Base-by-base conservation (phyloP, 2,888 invertebrate genomes). In the Lacanobia oleracea region DNA sequence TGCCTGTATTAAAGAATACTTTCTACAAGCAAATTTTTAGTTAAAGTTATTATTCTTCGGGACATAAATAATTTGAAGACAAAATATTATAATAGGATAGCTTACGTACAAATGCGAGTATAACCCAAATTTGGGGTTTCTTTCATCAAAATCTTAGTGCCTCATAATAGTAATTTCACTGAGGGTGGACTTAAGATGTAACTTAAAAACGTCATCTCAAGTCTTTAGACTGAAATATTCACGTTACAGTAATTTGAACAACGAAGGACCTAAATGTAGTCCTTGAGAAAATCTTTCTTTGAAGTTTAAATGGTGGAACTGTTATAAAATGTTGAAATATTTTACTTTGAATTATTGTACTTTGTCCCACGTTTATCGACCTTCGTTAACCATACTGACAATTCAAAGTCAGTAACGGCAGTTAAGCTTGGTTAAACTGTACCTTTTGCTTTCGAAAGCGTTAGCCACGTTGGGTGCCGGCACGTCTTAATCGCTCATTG, bases 371-470 rank as follows among this genome's bases (percentile, higher is more conserved):
- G 18, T 16, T 33, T 9, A 27, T 8, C 14, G 8, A 54, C 10
- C 33, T 33, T 33, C 5, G 10, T 56, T 56, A 56, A 33, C 8
- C 18, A 18, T 4, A 5, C 8, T 16, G 8, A 10, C 16, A 43
- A 21, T 12, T 16, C 0, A 50, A 33, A 64, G n/a, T 57, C 9
- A 37, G 48, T 76, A 84, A 87, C 83, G 53, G 14, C 5, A 37
- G 72, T 62, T 87, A 66, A 8, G 1, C 4, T 14, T 33, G 23
- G 87, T 90, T 75, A 7, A 79, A 86, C 74, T 59, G 53, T 68
- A 14, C 86, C 79, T 40, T 65, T 77, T 79, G 77, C 81, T 88
- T 91, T 90, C 90, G 90, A 92, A 92, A 92, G 92, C 84, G 88
- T 91, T 88, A 90, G 81, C 86, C 84, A 67, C 72, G 50, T 56